Evolutionary conservation across 2,797 vertebrate species (phyloP).

Genomic region (Channa striata): DNA sequence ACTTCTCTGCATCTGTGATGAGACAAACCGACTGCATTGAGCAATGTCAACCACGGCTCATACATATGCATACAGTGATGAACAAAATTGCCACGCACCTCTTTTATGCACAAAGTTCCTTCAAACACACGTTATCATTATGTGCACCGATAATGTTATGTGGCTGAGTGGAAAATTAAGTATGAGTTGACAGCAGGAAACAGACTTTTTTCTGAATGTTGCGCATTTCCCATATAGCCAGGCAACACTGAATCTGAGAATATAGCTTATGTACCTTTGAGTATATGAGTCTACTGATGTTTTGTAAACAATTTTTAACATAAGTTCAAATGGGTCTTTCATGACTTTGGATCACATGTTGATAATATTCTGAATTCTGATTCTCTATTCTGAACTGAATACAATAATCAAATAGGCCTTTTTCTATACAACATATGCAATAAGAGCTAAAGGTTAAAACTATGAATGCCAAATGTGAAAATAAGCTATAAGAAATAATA

Average conservation of each 20-base stretch:
- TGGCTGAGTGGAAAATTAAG: background rate
- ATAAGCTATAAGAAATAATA: no score
- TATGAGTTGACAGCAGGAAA: background rate
- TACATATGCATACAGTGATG: background rate
- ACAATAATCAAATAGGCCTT: no score
- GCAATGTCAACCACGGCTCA: constrained; percentile 36
- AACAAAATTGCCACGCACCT: constrained; percentile 32
- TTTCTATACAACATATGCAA: no score
- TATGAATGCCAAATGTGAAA: no score
- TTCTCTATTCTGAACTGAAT: no score
- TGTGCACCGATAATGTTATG: no score
- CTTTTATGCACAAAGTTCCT: constrained; percentile 24
- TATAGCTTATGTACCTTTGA: background rate
- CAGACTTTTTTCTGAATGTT: no score
- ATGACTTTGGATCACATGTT: no score
- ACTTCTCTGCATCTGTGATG: constrained; percentile 55
- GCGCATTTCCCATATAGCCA: background rate
- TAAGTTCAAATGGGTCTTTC: no score
- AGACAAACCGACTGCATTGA: constrained; percentile 53
- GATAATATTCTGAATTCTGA: no score
- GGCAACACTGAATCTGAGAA: background rate
- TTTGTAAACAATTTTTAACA: background rate
- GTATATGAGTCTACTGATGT: background rate
- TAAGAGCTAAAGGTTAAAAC: no score
- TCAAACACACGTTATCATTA: constrained; percentile 2